Evolutionary conservation across 2,113 vertebrate species (phyloP), one percentile per base, ranked within the genome.

Genomic region (Cyprinus carpio): DNA sequence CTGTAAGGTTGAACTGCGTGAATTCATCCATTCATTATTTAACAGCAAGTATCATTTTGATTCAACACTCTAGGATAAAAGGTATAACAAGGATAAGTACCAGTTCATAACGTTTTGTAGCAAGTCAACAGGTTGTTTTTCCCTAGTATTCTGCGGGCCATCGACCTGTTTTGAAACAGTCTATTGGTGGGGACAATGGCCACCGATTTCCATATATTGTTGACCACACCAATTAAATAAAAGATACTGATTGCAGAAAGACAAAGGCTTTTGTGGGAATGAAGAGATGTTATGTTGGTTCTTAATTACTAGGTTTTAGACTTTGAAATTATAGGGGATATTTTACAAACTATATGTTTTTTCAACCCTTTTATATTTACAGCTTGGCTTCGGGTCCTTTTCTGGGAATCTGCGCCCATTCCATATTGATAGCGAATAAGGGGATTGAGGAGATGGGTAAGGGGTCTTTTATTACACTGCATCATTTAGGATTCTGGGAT

Each of bases 381-480:
- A 99, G 98, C 96, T 99, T 87, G 98, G 98, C 87, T 98, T 99
- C 86, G 98, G 98, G 84, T 99, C 98, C 0, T 98, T 98, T 99
- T 92, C 96, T 99, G 91, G 98, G 98, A 95, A 98, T 99, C 92
- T 98, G 98, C 75, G 95, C 98, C 90, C 97, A 99, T 94, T n/a
- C n/a, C n/a, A n/a, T n/a, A n/a, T 94, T 99, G 91, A 96, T 98
- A 90, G 98, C 99, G 89, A 99, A 99, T 94, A 99, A 99, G 94
- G 96, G 97, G 90, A 98, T n/a, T n/a, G n/a, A n/a, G n/a, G n/a
- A 99, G 93, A 99, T 99, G n/a, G 98, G 98, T 99, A 96, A 97
- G 94, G 90, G 67, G 95, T 95, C 89, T 91, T 89, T 75, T 83
- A 79, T 90, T 83, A 85, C 72, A 75, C 86, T 87, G 75, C 87